A percentile compares a stretch with the other conserved stretches of the same genome.
Conservation (phyloP, 2,113 vertebrate species). For the Xiphias gladius region DNA sequence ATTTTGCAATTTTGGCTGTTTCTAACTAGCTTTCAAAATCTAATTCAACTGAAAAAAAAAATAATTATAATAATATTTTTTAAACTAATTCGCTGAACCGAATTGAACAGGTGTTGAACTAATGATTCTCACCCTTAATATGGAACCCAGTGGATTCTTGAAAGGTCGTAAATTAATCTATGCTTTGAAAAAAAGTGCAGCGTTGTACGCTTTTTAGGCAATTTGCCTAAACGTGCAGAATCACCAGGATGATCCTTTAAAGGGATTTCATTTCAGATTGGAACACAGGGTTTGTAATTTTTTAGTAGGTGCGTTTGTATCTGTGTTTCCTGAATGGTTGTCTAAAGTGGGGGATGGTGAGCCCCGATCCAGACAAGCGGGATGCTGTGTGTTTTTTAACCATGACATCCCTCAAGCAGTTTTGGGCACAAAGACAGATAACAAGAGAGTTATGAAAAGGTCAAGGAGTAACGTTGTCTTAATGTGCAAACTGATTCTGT, state of each 20-base stretch:
- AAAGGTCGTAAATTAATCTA: not conserved
- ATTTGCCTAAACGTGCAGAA: not conserved
- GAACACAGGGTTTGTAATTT: not conserved
- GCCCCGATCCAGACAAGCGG: slow-evolving; percentile 31
- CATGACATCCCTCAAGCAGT: slow-evolving; percentile 50
- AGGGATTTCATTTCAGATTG: not conserved
- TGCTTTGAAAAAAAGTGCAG: not conserved
- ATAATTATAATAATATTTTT: not conserved
- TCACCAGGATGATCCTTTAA: too few species aligned
- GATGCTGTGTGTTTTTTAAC: slow-evolving; percentile 49
- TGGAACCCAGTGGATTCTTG: not conserved
- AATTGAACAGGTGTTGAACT: not conserved
- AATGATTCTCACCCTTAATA: too few species aligned
- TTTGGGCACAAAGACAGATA: slow-evolving; percentile 53
- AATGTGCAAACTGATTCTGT: slow-evolving; percentile 48
- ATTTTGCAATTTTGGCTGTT: not conserved
- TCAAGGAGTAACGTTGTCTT: slow-evolving; percentile 63
- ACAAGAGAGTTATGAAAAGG: slow-evolving; percentile 68
- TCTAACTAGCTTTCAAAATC: not conserved
- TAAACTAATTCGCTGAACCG: not conserved
- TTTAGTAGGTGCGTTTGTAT: slow-evolving; percentile 3
- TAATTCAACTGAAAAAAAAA: not conserved
- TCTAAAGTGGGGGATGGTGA: slow-evolving; percentile 28
- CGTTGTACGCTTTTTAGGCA: not conserved
- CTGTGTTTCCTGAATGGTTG: slow-evolving; percentile 18